Base-by-base conservation (phyloP, 2,888 invertebrate species). In the Coelopa pilipes region DNA sequence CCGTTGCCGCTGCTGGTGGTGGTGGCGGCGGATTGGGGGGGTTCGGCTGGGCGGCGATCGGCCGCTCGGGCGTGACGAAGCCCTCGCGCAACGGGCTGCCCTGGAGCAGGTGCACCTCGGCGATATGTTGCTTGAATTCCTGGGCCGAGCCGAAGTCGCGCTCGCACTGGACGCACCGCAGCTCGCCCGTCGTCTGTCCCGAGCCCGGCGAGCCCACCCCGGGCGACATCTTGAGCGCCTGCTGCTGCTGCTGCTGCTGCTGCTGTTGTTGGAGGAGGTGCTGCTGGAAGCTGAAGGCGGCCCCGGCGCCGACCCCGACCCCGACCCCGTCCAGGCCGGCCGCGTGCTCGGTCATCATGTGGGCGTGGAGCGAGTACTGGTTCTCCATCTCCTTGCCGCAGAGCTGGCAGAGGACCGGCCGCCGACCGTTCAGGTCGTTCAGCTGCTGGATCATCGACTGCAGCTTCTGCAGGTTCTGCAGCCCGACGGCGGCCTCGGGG, bases 391-490 rank as follows among this genome's bases (percentile, higher is more conserved):
- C 93, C 77, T 91, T 91, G 50, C 91, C 91, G 81, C 95, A 95
- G 17, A 93, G 87, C 73, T 90, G 91, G 83, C 95, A 95, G 24
- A 89, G 88, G 34, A 89, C 84, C 7, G 88, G 87, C 76, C 90
- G 89, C 75, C 89, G 89, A 0, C 90, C 91, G 79, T 93, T 93
- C 65, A 95, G 88, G 79, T 94, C 95, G 87, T 95, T 97, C 82
- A 96, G 89, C 87, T 94, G 96, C 81, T 93, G 91, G 81, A 95
- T 94, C 96, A 96, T 97, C 21, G 94, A 94, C 87, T 96, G 96
- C 73, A 96, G 87, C 85, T 96, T 96, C 78, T 95, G 93, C 15
- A 96, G 89, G 86, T 96, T 96, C 85, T 96, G 94, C 85, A 95
- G 93, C 79, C 94, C 94, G 70, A 95, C 93, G 1, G 92, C 89